Evolutionary conservation across 2,113 vertebrate species (phyloP), one percentile per base, ranked within the genome.

Genomic region (Oxyruncus cristatus): DNA sequence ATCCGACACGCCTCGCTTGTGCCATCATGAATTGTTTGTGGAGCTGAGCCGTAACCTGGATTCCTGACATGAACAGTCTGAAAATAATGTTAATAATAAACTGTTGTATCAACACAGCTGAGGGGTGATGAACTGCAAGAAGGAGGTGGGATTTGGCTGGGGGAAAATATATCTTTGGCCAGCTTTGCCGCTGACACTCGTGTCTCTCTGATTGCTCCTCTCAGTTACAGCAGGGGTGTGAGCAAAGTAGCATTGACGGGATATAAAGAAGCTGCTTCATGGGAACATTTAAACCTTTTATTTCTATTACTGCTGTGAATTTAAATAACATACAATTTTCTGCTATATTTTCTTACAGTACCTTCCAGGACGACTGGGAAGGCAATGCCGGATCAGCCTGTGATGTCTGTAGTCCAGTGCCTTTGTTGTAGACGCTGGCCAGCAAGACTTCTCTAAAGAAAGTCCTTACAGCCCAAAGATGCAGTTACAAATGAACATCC

Each of bases 261-360:
- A 74, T 82, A 86, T 94, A 87, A 92, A 78, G 90, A 84, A 68
- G 27, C 32, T 86, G 65, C 20, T 95, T 93, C 28, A 8, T 61
- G 62, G 78, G 76, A 92, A 47, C 53, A 44, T 90, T 96, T 72
- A 92, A 96, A 84, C 65, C 55, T 63, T 93, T 96, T 91, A 61
- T 81, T 92, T 88, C 75, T 85, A 46, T 58, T 77, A 66, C 82
- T 41, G 72, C 79, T 90, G 85, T 68, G 92, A 95, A 74, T 96
- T 95, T 80, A 92, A 95, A 88, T 77, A 74, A 56, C 61, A n/a
- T n/a, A 42, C 16, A 2, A 1, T 52, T 84, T 92, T 67, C 85
- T 86, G 82, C 59, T 59, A 21, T 44, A 6, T 37, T 72, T 93
- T 88, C 85, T 56, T 63, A 35, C 17, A 37, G 63, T 22, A 37